A percentile compares a stretch with the other conserved stretches of the same genome.
These are phyloP conservation scores for Martes martes DNA, from an alignment of 2,113 vertebrate species.

Conservation along the genomic window DNA sequence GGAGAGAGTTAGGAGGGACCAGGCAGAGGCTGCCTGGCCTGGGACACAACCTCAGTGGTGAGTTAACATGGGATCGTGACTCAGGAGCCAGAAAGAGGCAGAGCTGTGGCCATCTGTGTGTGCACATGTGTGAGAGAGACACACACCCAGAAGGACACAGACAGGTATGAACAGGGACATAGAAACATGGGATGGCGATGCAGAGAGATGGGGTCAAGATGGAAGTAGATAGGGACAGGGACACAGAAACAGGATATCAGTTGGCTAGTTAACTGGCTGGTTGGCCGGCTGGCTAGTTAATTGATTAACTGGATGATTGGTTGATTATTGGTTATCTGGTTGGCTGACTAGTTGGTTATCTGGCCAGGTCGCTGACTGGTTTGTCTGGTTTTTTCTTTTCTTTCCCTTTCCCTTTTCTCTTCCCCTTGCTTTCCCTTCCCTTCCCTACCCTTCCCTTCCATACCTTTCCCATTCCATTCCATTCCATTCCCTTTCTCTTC, in stretches of 20 bases:
- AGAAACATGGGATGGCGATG: not conserved
- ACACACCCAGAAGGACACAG: not conserved
- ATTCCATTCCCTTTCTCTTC: not conserved
- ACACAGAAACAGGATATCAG: not conserved
- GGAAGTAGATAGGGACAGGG: not conserved
- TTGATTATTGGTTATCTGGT: not conserved
- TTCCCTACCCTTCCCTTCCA: no score
- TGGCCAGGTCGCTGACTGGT: not conserved
- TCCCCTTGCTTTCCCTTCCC: no score
- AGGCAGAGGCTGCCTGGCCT: not conserved
- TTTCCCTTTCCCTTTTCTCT: not conserved
- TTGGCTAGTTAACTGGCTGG: not conserved
- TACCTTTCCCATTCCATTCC: no score
- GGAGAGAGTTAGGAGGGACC: not conserved
- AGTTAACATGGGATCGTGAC: not conserved
- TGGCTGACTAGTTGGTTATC: not conserved
- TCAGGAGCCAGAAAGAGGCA: not conserved
- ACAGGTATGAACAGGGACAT: accelerated
- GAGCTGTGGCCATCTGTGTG: not conserved
- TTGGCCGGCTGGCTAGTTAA: not conserved
- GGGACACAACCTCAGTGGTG: not conserved
- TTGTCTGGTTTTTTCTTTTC: not conserved
- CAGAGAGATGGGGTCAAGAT: not conserved
- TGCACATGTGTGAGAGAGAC: not conserved
- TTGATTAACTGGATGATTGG: not conserved